Base-by-base conservation (phyloP, 2,888 invertebrate species). In the Craniophora ligustri region DNA sequence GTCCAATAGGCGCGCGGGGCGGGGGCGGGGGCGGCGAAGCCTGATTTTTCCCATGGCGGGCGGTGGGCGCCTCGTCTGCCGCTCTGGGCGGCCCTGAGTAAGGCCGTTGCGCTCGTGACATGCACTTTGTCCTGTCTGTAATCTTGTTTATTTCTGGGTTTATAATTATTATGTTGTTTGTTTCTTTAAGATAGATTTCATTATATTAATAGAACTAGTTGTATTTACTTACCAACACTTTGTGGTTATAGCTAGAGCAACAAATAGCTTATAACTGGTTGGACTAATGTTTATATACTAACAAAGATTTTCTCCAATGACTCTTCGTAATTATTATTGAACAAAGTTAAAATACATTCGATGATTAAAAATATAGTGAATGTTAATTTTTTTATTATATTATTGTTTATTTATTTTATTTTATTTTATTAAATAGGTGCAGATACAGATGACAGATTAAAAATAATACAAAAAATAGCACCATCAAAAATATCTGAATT, bases 101-200 rank as follows among this genome's bases (percentile, higher is more conserved):
- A 90, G 92, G 91, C 88, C 90, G 91, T 90, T 90, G 90, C 89
- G 91, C 91, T 92, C 89, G 83, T 91, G 86, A 89, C 90, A 89
- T 88, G 91, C 89, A 91, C 90, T 92, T 87, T 88, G 88, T 87
- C 88, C 87, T 86, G 78, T 71, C 72, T 74, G 63, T 78, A 67
- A 75, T 79, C 76, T 78, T 81, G 77, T 82, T 84, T 84, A 79
- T 85, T 82, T 82, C 81, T 80, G 76, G 78, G 74, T 78, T 69
- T 64, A 58, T 67, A 42, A 63, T 75, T 73, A 72, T 75, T 65
- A 51, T 78, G 59, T 69, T 77, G 55, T 72, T 79, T 74, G 74
- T 77, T 68, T 64, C 21, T 32, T 21, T 36, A 16, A 30, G 3
- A 46, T 34, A 42, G 4, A 14, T 34, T 34, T n/a, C 13, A 26